Evolutionary conservation across 2,113 vertebrate genomes (phyloP).

Genomic region (Gnathonemus longibarbis): DNA sequence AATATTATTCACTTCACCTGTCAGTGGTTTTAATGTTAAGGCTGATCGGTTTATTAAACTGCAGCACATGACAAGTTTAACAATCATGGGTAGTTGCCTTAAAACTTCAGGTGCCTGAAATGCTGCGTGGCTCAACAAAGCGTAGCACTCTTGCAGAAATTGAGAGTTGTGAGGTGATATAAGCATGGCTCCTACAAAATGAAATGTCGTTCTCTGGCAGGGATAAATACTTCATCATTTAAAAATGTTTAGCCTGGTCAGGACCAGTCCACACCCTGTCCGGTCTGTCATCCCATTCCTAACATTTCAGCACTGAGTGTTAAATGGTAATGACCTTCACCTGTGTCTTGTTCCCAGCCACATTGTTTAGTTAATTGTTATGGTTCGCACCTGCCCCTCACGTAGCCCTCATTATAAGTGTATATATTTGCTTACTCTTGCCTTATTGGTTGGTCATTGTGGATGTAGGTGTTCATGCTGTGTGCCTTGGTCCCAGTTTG

Average conservation of each 20-base stretch:
- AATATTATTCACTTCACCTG: background rate
- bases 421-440: background rate
- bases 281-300: background rate
- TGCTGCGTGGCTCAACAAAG: background rate
- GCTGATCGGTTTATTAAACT: background rate
- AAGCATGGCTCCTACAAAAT: background rate
- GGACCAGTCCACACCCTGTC: background rate
- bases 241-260: background rate
- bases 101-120: background rate
- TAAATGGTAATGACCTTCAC: too few species aligned
- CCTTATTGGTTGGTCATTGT: background rate
- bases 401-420: background rate
- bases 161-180: background rate
- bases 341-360: background rate
- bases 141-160: background rate
- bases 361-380: background rate
- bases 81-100: background rate
- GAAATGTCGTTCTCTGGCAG: background rate
- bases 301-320: too few species aligned
- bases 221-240: too few species aligned
- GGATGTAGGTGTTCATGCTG: background rate
- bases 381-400: background rate
- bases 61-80: background rate
- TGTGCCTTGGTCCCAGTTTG: background rate
- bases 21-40: background rate